Evolutionary conservation across 30 jellyfish, hydroid and myxozoan species (phyloP).

Genomic region (Chrysaora quinquecirrha): DNA sequence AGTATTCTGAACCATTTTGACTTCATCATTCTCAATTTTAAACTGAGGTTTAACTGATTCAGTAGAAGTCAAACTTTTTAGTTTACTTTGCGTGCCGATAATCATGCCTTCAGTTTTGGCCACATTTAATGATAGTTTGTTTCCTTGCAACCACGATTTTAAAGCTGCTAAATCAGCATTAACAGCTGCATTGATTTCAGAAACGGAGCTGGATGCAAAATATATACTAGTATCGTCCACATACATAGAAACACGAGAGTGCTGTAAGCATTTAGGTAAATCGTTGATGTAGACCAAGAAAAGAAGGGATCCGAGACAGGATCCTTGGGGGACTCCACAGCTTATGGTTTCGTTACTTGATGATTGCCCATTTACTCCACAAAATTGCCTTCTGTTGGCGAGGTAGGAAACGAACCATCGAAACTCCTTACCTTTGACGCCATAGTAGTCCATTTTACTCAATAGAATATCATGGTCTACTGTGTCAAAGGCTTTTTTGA

Average conservation of each 20-base stretch:
- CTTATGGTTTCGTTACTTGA: slow-evolving; percentile 34
- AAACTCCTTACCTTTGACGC: slow-evolving; percentile 53
- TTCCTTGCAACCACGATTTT: slow-evolving; percentile 24
- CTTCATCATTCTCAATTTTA: slow-evolving; percentile 32
- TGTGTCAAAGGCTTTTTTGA: slow-evolving; percentile 58
- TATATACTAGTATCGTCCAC: slow-evolving; percentile 40
- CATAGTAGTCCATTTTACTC: slow-evolving; percentile 51
- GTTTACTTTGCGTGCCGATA: slow-evolving; percentile 4
- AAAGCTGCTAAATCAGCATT: slow-evolving; percentile 16
- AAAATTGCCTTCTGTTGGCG: slow-evolving; percentile 36
- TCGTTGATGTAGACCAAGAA: slow-evolving; percentile 34
- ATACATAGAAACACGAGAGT: slow-evolving; percentile 50
- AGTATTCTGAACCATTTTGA: slow-evolving; percentile 22
- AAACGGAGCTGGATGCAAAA: slow-evolving; percentile 47
- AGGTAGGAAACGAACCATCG: slow-evolving; percentile 41
- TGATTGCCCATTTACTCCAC: slow-evolving; percentile 42
- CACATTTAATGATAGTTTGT: slow-evolving; percentile 22
- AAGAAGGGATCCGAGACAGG: slow-evolving; percentile 37
- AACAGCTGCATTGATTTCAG: slow-evolving; percentile 25
- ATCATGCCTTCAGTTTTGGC: slow-evolving; percentile 28
- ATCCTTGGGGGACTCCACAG: slow-evolving; percentile 50
- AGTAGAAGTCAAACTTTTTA: slow-evolving; percentile 4
- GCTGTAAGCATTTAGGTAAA: slow-evolving; percentile 58
- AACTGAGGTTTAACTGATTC: slow-evolving; percentile 17
- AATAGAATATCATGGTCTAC: slow-evolving; percentile 15